phyloP scores from a whole-genome alignment of 23 tunicate genomes.

The Ciona savignyi region DNA sequence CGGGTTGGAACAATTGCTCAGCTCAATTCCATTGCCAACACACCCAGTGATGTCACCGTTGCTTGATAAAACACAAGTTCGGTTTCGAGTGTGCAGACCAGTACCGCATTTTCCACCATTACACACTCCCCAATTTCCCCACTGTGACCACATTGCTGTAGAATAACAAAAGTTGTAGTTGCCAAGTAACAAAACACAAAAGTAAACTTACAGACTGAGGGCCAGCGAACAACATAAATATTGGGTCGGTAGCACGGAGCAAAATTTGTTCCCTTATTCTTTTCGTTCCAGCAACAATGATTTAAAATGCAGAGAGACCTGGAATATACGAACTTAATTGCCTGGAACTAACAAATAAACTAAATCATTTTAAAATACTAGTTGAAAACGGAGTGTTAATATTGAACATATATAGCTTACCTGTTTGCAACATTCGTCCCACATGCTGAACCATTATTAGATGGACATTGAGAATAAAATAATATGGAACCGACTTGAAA shows the following conservation, averaged over 20 bases:
- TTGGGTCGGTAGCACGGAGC: neutral
- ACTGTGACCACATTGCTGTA: neutral
- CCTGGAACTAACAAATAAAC: too few relatives aligned
- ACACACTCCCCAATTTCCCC: neutral
- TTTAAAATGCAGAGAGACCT: neutral
- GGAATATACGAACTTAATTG: too few relatives aligned
- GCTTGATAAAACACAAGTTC: neutral
- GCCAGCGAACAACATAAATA: neutral
- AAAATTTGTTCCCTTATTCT: neutral
- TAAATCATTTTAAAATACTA: too few relatives aligned
- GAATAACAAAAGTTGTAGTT: too few relatives aligned
- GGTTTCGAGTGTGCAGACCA: neutral
- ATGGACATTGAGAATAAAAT: neutral
- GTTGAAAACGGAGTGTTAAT: neutral
- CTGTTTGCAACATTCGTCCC: neutral
- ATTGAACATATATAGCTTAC: neutral
- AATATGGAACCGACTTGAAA: neutral
- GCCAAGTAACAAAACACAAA: too few relatives aligned
- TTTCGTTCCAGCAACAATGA: neutral
- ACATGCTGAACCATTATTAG: neutral
- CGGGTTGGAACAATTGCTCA: neutral
- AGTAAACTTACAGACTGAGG: neutral
- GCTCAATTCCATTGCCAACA: neutral
- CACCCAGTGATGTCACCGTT: neutral
- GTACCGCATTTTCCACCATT: neutral